These are phyloP conservation scores for Cephus cinctus DNA, from an alignment of 1,140 invertebrate species.

Conservation along the genomic window DNA sequence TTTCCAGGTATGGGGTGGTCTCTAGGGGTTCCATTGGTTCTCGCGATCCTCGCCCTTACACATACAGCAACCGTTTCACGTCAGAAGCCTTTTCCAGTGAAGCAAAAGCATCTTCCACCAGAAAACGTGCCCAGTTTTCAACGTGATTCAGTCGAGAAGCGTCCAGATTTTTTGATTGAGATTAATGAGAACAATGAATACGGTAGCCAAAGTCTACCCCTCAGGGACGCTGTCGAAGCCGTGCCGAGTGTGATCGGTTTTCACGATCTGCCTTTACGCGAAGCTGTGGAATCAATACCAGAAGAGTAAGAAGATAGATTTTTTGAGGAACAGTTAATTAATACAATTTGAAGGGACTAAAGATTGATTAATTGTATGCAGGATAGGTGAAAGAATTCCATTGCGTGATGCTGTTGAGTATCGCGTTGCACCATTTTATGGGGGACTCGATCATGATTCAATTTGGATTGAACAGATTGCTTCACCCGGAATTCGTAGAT, in stretches of 20 bases:
- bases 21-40: conserved; percentile 28
- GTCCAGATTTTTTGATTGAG: conserved; percentile 28
- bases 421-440: conserved; percentile 54
- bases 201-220: conserved; percentile 50
- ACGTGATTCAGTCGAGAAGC: conserved; percentile 59
- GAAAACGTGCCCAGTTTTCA: conserved; percentile 47
- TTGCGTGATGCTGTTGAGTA: conserved; percentile 70
- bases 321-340: too few species aligned
- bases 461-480: conserved; percentile 51
- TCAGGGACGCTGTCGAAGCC: conserved; percentile 59
- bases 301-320: conserved; percentile 21
- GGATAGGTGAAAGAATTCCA: conserved; percentile 51
- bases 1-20: conserved; percentile 32
- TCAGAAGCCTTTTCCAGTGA: too few species aligned
- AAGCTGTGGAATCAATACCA: conserved; percentile 61
- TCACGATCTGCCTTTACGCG: conserved; percentile 55
- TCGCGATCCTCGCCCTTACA: conserved; percentile 27
- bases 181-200: conserved; percentile 29
- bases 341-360: too few species aligned
- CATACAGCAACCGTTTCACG: too few species aligned
- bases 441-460: conserved; percentile 40
- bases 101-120: conserved; percentile 22
- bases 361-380: too few species aligned
- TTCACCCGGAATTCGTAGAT: conserved; percentile 40
- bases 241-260: conserved; percentile 40